These are phyloP conservation scores for Bubalus kerabau DNA, from an alignment of 2,113 vertebrate species.

Conservation along the genomic window DNA sequence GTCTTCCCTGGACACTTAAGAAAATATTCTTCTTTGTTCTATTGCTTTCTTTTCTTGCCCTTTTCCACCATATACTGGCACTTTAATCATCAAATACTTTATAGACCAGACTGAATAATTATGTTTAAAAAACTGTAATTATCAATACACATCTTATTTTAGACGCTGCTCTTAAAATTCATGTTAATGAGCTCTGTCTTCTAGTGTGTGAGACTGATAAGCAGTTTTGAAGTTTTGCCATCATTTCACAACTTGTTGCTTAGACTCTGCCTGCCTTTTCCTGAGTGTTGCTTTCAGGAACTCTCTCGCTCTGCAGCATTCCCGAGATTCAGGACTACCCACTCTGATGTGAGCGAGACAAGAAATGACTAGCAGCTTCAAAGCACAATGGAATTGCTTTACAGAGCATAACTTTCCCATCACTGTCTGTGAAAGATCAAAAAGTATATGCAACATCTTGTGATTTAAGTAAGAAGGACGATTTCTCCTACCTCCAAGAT, in stretches of 20 bases:
- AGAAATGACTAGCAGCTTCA: slow-evolving; percentile 37
- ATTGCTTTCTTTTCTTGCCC: slow-evolving; percentile 57
- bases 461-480: neutral
- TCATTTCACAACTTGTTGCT: slow-evolving; percentile 15
- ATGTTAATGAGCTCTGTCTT: neutral
- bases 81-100: neutral
- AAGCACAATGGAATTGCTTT: neutral
- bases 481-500: neutral
- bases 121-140: slow-evolving; percentile 40
- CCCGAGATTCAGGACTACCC: neutral
- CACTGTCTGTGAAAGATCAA: neutral
- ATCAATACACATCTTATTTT: neutral
- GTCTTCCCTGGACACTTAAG: neutral
- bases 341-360: neutral
- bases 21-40: slow-evolving; percentile 41
- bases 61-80: neutral
- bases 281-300: neutral
- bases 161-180: neutral
- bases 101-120: slow-evolving; percentile 27
- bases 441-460: neutral
- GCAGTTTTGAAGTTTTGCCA: slow-evolving; percentile 30
- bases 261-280: neutral
- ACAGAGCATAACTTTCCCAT: neutral
- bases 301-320: slow-evolving; percentile 49
- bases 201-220: neutral